Evolutionary conservation across 2,888 invertebrate species (phyloP).

Genomic region (Cerceris rybyensis): DNA sequence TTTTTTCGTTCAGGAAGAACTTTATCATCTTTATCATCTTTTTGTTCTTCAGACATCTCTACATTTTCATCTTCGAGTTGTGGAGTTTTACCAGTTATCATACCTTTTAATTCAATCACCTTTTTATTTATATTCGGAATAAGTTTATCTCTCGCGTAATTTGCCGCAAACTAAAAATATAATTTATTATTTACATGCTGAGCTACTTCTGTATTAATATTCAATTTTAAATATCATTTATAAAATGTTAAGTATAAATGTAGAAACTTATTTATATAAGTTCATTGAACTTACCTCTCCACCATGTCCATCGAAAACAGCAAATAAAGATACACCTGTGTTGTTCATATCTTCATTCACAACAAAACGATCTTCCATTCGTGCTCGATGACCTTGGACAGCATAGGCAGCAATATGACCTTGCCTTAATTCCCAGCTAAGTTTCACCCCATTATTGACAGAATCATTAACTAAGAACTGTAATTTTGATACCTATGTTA

Average conservation of each 20-base stretch:
- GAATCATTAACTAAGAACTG: conserved; percentile 78
- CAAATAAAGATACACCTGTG: conserved; percentile 93
- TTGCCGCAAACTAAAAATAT: conserved; percentile 89
- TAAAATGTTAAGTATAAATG: too few species aligned
- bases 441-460: conserved; percentile 81
- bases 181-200: too few species aligned
- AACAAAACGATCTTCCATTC: conserved; percentile 97
- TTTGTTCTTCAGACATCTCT: conserved; percentile 82
- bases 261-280: neutral
- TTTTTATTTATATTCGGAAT: conserved; percentile 91
- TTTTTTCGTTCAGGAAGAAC: conserved; percentile 84
- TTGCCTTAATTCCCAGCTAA: conserved; percentile 90
- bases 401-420: conserved; percentile 93
- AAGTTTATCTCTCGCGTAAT: conserved; percentile 94
- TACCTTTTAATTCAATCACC: conserved; percentile 88
- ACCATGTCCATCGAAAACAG: conserved; percentile 97
- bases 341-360: conserved; percentile 92
- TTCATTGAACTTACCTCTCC: conserved; percentile 86
- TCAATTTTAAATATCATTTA: too few species aligned
- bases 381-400: conserved; percentile 93
- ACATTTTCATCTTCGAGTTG: conserved; percentile 73
- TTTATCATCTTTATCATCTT: conserved; percentile 76
- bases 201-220: too few species aligned
- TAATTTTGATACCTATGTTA: conserved; percentile 72
- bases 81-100: conserved; percentile 84